phyloP scores from a whole-genome alignment of 92 coral and sea anemone genomes.

The Umimayanthus chanpuru region DNA sequence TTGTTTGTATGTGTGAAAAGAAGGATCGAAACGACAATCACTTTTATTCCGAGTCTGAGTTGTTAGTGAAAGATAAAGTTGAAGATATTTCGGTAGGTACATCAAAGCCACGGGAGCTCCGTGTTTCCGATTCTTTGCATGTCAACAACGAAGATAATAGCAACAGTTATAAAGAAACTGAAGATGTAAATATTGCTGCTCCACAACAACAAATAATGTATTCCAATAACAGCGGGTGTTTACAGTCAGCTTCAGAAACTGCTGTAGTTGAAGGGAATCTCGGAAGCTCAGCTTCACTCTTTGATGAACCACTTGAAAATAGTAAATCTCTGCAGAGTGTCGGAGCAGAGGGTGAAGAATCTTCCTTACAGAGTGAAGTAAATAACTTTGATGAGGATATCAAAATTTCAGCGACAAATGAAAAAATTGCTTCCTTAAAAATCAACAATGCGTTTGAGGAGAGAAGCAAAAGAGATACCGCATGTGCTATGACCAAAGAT shows the following conservation, averaged over 20 bases:
- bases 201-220: not conserved
- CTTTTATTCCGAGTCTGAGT: not conserved
- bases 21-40: not conserved
- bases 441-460: not conserved
- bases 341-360: not conserved
- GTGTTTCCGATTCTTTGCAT: not conserved
- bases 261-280: not conserved
- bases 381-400: not conserved
- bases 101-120: not conserved
- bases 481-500: not conserved
- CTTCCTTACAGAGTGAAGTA: not conserved
- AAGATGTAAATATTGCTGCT: not conserved
- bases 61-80: not conserved
- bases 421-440: not conserved
- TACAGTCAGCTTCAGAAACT: constrained; percentile 1
- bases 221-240: not conserved
- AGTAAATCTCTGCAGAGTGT: not conserved
- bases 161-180: not conserved
- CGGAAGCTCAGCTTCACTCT: constrained; percentile 44
- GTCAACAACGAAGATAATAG: not conserved
- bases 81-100: not conserved
- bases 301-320: constrained; percentile 26
- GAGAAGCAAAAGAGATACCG: not conserved
- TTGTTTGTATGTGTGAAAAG: not conserved
- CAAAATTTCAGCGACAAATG: not conserved